phyloP scores from a whole-genome alignment of 2,797 vertebrate species.

The Naso thynnoides region DNA sequence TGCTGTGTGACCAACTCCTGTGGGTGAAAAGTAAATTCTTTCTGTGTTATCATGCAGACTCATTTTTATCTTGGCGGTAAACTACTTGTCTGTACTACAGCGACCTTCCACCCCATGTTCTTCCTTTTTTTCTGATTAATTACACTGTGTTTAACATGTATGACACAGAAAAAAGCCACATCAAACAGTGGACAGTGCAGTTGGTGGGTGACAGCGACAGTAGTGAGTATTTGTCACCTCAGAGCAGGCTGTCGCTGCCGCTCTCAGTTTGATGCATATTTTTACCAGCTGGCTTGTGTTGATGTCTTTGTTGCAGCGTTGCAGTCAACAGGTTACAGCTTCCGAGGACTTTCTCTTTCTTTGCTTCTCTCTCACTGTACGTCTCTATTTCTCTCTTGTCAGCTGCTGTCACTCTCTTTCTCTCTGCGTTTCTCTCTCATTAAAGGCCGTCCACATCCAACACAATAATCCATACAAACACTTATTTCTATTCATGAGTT shows the following conservation, averaged over 20 bases:
- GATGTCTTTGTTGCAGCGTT: conserved; percentile 12
- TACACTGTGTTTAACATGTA: background rate
- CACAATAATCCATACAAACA: conserved; percentile 66
- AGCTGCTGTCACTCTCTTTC: conserved; percentile 20
- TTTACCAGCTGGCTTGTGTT: conserved; percentile 26
- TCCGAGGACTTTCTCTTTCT: conserved; percentile 22
- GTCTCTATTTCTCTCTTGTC: conserved; percentile 14
- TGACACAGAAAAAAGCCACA: background rate
- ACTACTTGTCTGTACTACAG: background rate
- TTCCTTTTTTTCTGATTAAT: conserved; percentile 8
- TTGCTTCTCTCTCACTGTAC: conserved; percentile 7
- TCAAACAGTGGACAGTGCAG: background rate
- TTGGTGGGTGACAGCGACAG: conserved; percentile 34
- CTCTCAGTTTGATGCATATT: conserved; percentile 21
- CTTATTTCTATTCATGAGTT: conserved; percentile 76
- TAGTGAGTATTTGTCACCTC: conserved; percentile 16
- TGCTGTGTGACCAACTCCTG: no score
- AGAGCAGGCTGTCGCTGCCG: conserved; percentile 5
- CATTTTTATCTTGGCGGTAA: background rate
- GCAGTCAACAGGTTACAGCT: conserved; percentile 26
- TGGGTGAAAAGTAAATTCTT: no score
- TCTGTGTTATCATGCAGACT: no score
- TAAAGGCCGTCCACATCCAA: conserved; percentile 53
- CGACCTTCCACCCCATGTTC: background rate
- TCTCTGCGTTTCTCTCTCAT: conserved; percentile 44